A percentile compares a stretch with the other conserved stretches of the same genome.
These are phyloP conservation scores for Polyommatus icarus DNA, from an alignment of 2,888 invertebrate species.

Conservation along the genomic window DNA sequence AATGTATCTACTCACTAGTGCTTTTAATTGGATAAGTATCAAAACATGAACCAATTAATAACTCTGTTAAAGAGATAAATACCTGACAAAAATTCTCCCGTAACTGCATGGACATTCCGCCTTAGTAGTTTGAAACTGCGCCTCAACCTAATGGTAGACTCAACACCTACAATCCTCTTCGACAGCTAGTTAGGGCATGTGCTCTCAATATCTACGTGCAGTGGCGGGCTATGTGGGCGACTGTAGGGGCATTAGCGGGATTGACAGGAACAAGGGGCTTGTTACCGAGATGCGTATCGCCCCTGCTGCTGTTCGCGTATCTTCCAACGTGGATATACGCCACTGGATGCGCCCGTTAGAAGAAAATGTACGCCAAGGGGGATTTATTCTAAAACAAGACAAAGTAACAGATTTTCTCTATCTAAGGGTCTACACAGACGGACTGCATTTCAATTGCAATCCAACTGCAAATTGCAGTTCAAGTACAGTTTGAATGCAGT, in stretches of 20 bases:
- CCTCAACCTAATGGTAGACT: not conserved
- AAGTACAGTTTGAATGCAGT: too few species aligned
- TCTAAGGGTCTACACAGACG: too few species aligned
- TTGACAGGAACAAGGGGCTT: conserved; percentile 75
- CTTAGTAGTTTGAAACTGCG: not conserved
- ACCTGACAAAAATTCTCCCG: not conserved
- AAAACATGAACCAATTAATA: too few species aligned
- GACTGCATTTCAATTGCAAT: too few species aligned
- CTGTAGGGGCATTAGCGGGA: conserved; percentile 69
- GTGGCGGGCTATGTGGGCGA: conserved; percentile 41
- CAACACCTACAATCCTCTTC: not conserved
- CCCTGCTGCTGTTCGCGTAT: conserved; percentile 72
- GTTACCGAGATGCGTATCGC: conserved; percentile 78
- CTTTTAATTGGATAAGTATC: too few species aligned
- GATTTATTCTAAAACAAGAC: not conserved
- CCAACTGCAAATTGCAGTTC: too few species aligned
- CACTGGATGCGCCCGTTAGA: conserved; percentile 45
- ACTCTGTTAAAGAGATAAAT: not conserved
- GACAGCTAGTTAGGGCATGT: conserved; percentile 28
- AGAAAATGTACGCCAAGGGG: not conserved
- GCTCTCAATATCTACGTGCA: conserved; percentile 29
- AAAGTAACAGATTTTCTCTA: too few species aligned
- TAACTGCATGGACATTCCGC: not conserved
- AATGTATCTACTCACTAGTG: too few species aligned
- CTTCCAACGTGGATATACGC: conserved; percentile 48